Percentiles rank a stretch among this genome's conserved stretches.
phyloP scores from a whole-genome alignment of 2,797 vertebrate species.

The Erithacus rubecula region DNA sequence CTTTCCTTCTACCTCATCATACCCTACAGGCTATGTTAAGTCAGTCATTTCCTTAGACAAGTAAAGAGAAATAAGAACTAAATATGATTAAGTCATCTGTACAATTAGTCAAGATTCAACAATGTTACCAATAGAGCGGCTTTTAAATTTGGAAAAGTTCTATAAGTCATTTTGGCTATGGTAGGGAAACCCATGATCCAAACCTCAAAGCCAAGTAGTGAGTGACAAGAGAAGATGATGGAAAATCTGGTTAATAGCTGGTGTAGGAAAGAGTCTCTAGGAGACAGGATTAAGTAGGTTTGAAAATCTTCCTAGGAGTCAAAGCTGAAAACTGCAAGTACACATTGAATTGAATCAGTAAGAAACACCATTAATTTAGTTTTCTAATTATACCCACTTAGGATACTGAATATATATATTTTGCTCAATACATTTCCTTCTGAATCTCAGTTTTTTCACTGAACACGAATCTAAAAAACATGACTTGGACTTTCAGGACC shows the following conservation, averaged over 20 bases:
- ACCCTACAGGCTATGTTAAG: not conserved
- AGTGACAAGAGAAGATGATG: not conserved
- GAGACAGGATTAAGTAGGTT: not conserved
- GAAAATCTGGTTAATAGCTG: not conserved
- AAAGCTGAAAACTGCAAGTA: not conserved
- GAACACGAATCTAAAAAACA: not conserved
- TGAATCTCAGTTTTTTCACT: not conserved
- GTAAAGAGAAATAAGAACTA: not conserved
- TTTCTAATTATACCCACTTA: constrained; percentile 38
- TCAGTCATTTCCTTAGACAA: not conserved
- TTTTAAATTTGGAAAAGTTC: not conserved
- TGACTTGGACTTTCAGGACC: not conserved
- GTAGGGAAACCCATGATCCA: not conserved
- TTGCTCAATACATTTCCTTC: not conserved
- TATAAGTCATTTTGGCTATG: not conserved
- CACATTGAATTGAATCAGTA: not conserved
- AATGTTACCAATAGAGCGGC: not conserved
- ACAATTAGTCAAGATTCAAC: not conserved
- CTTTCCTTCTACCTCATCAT: not conserved
- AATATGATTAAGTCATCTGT: not conserved
- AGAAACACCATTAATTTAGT: not conserved
- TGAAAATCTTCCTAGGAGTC: not conserved
- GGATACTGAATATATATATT: constrained; percentile 1
- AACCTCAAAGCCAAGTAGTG: not conserved
- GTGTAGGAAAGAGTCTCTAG: not conserved